Conservation (phyloP, 2,888 invertebrate genomes). For the Orthosia incerta region DNA sequence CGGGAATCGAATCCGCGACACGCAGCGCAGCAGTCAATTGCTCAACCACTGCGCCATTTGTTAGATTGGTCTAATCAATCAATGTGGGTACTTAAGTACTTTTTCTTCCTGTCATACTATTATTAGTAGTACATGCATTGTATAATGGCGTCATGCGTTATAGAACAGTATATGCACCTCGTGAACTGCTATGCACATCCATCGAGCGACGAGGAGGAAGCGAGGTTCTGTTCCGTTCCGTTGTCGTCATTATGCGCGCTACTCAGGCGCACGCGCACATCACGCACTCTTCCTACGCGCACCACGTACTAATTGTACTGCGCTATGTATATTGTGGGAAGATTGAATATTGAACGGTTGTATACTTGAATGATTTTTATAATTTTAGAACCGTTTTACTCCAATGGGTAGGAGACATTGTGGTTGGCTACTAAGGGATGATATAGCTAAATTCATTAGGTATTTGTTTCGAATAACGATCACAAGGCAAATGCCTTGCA, state of each 20-base stretch:
- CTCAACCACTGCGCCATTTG: too few species aligned
- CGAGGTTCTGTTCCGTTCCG: conserved; percentile 49
- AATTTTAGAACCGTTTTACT: background rate
- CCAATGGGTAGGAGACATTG: rapidly evolving
- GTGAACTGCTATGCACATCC: conserved; percentile 51
- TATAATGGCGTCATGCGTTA: conserved; percentile 32
- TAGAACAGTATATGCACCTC: conserved; percentile 37
- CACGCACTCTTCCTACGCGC: conserved; percentile 53
- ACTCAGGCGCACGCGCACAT: conserved; percentile 51
- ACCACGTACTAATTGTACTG: background rate
- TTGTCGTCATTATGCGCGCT: conserved; percentile 55
- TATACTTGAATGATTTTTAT: background rate
- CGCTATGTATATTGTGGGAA: conserved; percentile 12
- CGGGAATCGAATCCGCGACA: too few species aligned
- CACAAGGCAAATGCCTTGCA: too few species aligned
- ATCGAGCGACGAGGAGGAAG: conserved; percentile 60
- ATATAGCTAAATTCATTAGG: too few species aligned
- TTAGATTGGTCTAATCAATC: background rate
- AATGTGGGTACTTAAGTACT: background rate
- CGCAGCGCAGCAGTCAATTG: too few species aligned
- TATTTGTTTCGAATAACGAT: too few species aligned
- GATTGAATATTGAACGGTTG: background rate
- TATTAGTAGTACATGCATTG: conserved; percentile 18
- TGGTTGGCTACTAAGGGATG: background rate
- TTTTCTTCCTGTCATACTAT: background rate